Evolutionary conservation across 1,140 invertebrate species (phyloP).

Genomic region (Sycobia sp.): DNA sequence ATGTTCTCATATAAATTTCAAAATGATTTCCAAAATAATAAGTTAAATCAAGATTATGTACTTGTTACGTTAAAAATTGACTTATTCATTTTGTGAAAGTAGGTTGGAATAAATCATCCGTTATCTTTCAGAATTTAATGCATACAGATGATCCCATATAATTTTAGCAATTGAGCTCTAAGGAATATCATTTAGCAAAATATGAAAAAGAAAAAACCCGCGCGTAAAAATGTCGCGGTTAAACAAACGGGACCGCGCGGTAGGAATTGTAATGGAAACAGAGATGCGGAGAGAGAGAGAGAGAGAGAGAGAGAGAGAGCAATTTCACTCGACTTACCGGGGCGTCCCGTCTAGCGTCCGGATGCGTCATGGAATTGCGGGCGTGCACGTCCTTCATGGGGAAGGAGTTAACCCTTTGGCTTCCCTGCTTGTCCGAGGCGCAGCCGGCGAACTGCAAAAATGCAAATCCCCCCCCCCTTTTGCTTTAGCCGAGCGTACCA

Average conservation of each 20-base stretch:
- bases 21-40: too few relatives aligned
- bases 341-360: conserved; percentile 74
- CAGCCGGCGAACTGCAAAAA: conserved; percentile 73
- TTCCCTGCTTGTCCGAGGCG: conserved; percentile 72
- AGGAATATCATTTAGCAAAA: too few relatives aligned
- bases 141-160: too few relatives aligned
- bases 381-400: conserved; percentile 80
- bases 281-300: background rate
- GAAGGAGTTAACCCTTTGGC: conserved; percentile 76
- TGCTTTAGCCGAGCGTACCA: background rate
- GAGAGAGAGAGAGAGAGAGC: background rate
- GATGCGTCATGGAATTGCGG: conserved; percentile 64
- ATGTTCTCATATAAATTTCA: too few relatives aligned
- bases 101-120: too few relatives aligned
- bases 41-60: too few relatives aligned
- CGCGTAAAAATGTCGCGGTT: background rate
- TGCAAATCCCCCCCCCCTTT: conserved; percentile 33
- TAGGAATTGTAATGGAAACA: conserved; percentile 19
- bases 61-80: too few relatives aligned
- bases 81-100: too few relatives aligned
- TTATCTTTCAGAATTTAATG: too few relatives aligned
- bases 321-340: conserved; percentile 66
- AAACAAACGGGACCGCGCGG: background rate
- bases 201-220: background rate
- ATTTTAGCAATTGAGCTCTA: too few relatives aligned